Conservation (phyloP, 2,888 invertebrate genomes). For the Frankliniella intonsa region DNA sequence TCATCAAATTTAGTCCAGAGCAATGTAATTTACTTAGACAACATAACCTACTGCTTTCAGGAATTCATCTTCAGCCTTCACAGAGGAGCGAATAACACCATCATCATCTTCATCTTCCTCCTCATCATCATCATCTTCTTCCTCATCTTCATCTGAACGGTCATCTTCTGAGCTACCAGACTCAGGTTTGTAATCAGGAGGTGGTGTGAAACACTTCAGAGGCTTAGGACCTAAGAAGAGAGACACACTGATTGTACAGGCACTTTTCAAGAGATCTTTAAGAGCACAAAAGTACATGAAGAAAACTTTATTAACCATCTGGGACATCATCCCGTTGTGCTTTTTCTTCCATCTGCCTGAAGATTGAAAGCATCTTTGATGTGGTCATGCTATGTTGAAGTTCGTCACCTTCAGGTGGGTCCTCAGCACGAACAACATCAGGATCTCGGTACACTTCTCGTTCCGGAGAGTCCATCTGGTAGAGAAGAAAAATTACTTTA, state of each 20-base stretch:
- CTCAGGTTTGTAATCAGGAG: conserved; percentile 61
- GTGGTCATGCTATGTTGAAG: conserved; percentile 66
- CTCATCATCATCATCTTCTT: conserved; percentile 50
- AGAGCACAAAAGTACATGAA: background rate
- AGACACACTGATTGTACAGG: background rate
- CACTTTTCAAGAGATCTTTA: background rate
- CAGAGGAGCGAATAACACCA: conserved; percentile 48
- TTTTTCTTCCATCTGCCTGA: conserved; percentile 81
- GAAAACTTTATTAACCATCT: conserved; percentile 43
- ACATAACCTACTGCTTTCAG: conserved; percentile 55
- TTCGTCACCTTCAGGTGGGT: conserved; percentile 47
- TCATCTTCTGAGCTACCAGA: conserved; percentile 43
- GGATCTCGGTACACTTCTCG: conserved; percentile 70
- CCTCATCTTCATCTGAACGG: conserved; percentile 47
- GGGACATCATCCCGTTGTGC: conserved; percentile 52
- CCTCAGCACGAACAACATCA: conserved; percentile 60
- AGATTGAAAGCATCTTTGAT: conserved; percentile 79
- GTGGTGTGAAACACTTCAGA: conserved; percentile 83
- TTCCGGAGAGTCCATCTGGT: conserved; percentile 62
- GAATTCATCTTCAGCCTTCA: conserved; percentile 62
- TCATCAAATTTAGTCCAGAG: background rate
- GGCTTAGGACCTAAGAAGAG: conserved; percentile 64
- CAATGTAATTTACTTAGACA: background rate
- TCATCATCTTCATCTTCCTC: conserved; percentile 45
- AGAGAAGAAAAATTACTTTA: conserved; percentile 29